These are phyloP conservation scores for Amphiura filiformis DNA, from an alignment of 35 echinoderm and acorn worm species.

Conservation along the genomic window DNA sequence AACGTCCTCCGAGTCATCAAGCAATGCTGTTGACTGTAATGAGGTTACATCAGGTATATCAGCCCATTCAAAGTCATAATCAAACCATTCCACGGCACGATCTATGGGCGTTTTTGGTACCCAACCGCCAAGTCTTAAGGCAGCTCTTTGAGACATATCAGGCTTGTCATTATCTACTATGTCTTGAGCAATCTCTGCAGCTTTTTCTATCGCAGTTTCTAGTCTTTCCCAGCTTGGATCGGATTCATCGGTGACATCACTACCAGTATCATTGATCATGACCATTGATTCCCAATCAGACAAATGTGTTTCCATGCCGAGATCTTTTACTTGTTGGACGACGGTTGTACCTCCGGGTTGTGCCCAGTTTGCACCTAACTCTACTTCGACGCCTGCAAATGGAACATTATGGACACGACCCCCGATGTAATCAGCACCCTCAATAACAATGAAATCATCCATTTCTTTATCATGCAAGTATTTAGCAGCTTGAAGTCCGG, in stretches of 20 bases:
- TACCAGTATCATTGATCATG: constrained; percentile 14
- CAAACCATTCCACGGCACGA: constrained; percentile 28
- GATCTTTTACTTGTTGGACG: neutral
- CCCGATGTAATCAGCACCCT: constrained; percentile 24
- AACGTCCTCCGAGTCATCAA: neutral
- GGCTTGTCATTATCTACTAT: neutral
- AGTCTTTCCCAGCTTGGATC: constrained; percentile 14
- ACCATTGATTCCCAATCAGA: constrained; percentile 13
- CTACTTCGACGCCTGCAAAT: constrained; percentile 22
- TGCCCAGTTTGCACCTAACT: constrained; percentile 45
- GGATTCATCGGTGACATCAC: constrained; percentile 15
- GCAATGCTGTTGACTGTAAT: constrained; percentile 11
- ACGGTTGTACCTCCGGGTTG: constrained; percentile 22
- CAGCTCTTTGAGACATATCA: constrained; percentile 37
- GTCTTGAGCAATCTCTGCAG: neutral
- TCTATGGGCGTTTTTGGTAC: constrained; percentile 38
- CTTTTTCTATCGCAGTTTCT: constrained; percentile 13
- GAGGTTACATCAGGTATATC: constrained; percentile 46
- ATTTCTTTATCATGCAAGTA: constrained; percentile 41
- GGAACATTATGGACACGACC: constrained; percentile 36
- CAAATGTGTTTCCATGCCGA: constrained; percentile 12
- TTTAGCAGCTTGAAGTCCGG: constrained; percentile 31
- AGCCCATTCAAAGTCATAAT: constrained; percentile 53
- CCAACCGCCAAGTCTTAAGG: constrained; percentile 40
- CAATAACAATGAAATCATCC: constrained; percentile 45